A percentile compares a stretch with the other conserved stretches of the same genome.
These are phyloP conservation scores for Centropristis striata DNA, from an alignment of 2,113 vertebrate genomes.

Conservation along the genomic window DNA sequence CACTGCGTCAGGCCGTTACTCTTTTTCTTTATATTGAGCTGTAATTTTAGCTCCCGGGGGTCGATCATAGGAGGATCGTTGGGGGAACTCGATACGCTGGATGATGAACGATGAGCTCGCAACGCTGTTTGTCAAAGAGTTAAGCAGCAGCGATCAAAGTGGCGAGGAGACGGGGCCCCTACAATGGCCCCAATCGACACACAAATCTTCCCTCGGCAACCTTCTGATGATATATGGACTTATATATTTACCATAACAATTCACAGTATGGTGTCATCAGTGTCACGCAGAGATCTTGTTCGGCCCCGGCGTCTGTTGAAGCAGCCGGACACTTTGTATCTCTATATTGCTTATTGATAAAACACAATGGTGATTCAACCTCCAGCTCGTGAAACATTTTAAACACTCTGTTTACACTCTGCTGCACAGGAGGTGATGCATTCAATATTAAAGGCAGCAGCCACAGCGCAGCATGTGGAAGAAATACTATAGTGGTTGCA, in stretches of 20 bases:
- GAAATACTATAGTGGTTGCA: conserved; percentile 10
- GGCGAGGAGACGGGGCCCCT: neutral
- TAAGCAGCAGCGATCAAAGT: conserved; percentile 20
- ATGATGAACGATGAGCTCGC: conserved; percentile 47
- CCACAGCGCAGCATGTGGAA: neutral
- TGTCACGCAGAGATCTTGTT: conserved; percentile 29
- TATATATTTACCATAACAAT: conserved; percentile 2
- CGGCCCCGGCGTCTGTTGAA: neutral
- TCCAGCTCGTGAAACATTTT: conserved; percentile 24
- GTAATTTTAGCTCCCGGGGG: conserved; percentile 56
- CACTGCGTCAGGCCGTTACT: conserved; percentile 35
- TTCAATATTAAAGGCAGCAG: conserved; percentile 28
- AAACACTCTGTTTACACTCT: conserved; percentile 22
- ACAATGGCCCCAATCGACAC: neutral
- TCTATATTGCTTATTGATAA: conserved; percentile 47
- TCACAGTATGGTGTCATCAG: conserved; percentile 27
- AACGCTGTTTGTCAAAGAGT: conserved; percentile 34
- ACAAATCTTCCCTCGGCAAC: conserved; percentile 17
- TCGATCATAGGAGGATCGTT: conserved; percentile 54
- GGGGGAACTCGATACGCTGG: conserved; percentile 41
- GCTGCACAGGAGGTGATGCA: conserved; percentile 15
- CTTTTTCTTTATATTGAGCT: conserved; percentile 52
- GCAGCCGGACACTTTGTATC: neutral
- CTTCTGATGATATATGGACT: conserved; percentile 36
- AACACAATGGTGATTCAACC: conserved; percentile 29